phyloP scores from a whole-genome alignment of 2,113 vertebrate species.

The Loxodonta africana region DNA sequence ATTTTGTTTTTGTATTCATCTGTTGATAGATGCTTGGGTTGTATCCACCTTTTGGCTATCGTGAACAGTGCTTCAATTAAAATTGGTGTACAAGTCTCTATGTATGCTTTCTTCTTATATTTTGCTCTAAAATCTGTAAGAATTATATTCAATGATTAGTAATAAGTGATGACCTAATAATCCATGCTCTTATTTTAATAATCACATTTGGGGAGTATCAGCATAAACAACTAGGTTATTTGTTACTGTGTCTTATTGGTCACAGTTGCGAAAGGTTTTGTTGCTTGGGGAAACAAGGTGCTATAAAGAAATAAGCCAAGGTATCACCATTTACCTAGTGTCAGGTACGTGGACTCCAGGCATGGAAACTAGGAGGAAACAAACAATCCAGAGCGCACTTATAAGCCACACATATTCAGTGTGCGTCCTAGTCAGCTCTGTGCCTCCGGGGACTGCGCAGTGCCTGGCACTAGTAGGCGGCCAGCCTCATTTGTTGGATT shows the following conservation, averaged over 20 bases:
- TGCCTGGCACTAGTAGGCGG: not conserved
- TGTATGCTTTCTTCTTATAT: not conserved
- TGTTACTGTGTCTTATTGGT: not conserved
- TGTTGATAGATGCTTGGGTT: not conserved
- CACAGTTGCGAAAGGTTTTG: not conserved
- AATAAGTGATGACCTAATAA: not conserved
- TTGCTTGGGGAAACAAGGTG: not conserved
- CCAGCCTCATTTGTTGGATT: slow-evolving; percentile 30
- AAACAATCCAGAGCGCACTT: not conserved
- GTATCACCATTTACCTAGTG: not conserved
- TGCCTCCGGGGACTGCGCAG: not conserved
- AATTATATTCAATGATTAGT: not conserved
- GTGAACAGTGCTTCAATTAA: not conserved
- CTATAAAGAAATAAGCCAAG: not conserved
- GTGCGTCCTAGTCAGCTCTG: not conserved
- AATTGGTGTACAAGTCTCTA: not conserved
- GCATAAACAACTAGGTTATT: not conserved
- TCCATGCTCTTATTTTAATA: not conserved
- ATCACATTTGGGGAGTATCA: not conserved
- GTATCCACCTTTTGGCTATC: not conserved
- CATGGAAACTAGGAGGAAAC: not conserved
- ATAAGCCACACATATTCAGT: fast-evolving
- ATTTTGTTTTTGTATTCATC: not conserved
- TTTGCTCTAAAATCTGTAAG: not conserved
- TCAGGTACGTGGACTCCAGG: not conserved